Conservation (phyloP, 2,888 invertebrate species). For the Siphlonurus alternatus region DNA sequence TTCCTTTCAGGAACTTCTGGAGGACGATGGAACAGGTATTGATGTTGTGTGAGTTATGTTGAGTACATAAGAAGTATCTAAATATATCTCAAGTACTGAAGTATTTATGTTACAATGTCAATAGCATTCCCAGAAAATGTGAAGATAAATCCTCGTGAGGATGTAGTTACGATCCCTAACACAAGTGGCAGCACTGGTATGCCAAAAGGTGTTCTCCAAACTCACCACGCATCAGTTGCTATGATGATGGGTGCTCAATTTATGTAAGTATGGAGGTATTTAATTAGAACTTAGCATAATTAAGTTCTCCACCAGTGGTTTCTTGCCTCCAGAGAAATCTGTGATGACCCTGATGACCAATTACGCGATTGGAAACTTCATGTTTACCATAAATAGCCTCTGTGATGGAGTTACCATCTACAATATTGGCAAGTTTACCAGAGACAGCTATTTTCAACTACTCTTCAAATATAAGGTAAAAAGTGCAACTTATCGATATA, state of each 20-base stretch:
- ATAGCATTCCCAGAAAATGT: conserved; percentile 5
- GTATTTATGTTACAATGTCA: too few relatives aligned
- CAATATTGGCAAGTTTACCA: not conserved
- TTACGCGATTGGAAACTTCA: not conserved
- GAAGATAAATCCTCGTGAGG: conserved; percentile 17
- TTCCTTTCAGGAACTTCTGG: not conserved
- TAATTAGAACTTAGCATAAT: not conserved
- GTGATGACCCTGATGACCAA: not conserved
- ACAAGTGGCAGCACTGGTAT: conserved; percentile 30
- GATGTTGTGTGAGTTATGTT: too few relatives aligned
- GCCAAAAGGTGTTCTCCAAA: conserved; percentile 10
- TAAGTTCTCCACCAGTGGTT: not conserved
- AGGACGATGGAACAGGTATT: not conserved
- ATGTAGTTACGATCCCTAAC: conserved; percentile 24
- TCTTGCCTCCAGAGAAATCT: not conserved
- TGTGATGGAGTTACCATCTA: not conserved
- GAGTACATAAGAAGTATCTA: too few relatives aligned
- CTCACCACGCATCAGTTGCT: conserved; percentile 2
- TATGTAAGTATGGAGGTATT: not conserved
- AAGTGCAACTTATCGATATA: too few relatives aligned
- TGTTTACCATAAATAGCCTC: not conserved
- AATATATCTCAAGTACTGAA: too few relatives aligned
- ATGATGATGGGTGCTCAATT: not conserved
- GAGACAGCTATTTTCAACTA: not conserved
- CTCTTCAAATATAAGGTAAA: not conserved